Evolutionary conservation across 2,797 vertebrate genomes (phyloP).

Genomic region (Eupleurogrammus muticus): DNA sequence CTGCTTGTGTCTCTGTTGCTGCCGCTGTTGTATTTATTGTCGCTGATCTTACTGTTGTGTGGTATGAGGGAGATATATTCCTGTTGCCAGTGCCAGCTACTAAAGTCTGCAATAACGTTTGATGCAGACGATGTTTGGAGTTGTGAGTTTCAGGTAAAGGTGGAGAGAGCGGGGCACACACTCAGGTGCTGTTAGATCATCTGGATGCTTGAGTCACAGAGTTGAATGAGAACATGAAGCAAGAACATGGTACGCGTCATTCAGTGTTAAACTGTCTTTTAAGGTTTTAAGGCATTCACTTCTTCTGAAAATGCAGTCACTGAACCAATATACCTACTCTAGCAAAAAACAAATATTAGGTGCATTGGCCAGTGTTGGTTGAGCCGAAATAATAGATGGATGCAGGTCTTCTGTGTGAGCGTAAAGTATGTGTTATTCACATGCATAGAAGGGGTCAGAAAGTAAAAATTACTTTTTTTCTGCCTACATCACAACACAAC

Average conservation of each 20-base stretch:
- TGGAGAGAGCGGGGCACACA: conserved; percentile 44
- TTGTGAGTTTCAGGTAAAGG: conserved; percentile 57
- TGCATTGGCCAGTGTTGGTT: not conserved
- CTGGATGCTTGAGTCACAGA: conserved; percentile 42
- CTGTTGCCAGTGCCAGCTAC: conserved; percentile 69
- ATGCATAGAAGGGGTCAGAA: too few species aligned
- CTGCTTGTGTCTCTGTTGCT: conserved; percentile 39
- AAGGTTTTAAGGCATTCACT: not conserved
- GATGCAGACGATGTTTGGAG: conserved; percentile 70
- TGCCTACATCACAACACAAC: not conserved
- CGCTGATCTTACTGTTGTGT: conserved; percentile 71
- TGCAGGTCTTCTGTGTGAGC: conserved; percentile 5
- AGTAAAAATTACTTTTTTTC: too few species aligned
- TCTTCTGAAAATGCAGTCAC: not conserved
- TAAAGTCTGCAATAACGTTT: conserved; percentile 68
- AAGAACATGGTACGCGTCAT: conserved; percentile 35
- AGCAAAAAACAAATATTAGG: not conserved
- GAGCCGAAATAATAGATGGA: conserved; percentile 15
- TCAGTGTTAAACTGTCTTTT: not conserved
- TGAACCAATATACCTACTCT: not conserved
- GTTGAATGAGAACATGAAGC: conserved; percentile 61
- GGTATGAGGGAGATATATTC: conserved; percentile 61
- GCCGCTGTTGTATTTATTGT: conserved; percentile 52
- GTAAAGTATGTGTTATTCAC: conserved; percentile 4
- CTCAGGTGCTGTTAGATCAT: conserved; percentile 58